Evolutionary conservation across 1,140 invertebrate species (phyloP), one percentile per base, ranked within the genome.

Genomic region (Lethrus apterus): DNA sequence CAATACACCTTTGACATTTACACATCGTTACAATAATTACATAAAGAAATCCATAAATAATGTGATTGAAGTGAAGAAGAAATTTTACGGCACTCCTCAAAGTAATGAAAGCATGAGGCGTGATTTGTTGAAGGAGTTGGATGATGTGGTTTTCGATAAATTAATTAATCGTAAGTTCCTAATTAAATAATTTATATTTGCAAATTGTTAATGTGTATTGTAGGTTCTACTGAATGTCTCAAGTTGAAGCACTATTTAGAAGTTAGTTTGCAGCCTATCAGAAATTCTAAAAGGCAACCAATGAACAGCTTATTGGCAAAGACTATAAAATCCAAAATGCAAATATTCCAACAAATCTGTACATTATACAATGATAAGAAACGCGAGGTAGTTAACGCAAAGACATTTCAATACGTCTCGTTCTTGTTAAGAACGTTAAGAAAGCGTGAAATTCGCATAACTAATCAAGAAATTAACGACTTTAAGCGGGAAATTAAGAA

Each of bases 1-100:
- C 54, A 77, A 75, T 45, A 76, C 73, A 10, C 65, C 71, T 0
- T 79, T 86, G n/a, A 67, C 71, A 17, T 73, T 70, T 49, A 80
- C 75, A 0, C 54, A 70, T 7, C 63, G 82, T 14, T 84, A 79
- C 56, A 75, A 76, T 44, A 70, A 76, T 45, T 56, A 71, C 4
- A 67, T 84, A 0, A 81, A 81, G 52, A 33, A 59, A 17, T 66
- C 64, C 21, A 64, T 75, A 10, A 54, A 61, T 26, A 72, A 79
- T 49, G 75, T 84, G 24, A 68, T 70, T 35, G 59, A 60, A 10
- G 73, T 82, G 1, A 83, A 83, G 57, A 48, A 51, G n/a, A 63
- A 58, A 44, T 58, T 67, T 18, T 70, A 67, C 50, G 73, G 74
- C 11, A n/a, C n/a, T n/a, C n/a, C n/a, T n/a, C n/a, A n/a, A n/a